Base-by-base conservation (phyloP, 2,113 vertebrate species). In the Dasypus novemcinctus region DNA sequence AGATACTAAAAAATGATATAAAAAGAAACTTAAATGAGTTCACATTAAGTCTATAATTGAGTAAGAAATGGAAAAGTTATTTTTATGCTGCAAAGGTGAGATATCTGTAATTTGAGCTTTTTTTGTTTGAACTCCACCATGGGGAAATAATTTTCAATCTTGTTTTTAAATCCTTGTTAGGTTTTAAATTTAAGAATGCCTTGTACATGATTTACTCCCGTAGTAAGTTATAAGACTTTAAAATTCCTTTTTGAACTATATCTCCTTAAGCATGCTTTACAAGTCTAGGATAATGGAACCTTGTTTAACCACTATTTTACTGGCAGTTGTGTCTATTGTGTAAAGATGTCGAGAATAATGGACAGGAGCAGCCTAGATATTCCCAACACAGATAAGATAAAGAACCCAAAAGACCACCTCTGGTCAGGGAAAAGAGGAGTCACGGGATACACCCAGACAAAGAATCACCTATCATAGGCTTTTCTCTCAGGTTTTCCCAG, bases 121-220 rank as follows among this genome's bases (percentile, higher is more conserved):
- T 90, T 64, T 46, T 74, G 81, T 33, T 92, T 90, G 68, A 72
- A 88, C 5, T 96, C 27, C 29, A 38, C 36, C 71, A 33, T 31
- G 20, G 4, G 87, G 8, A 59, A 91, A 41, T 93, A 49, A 78
- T 69, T 66, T 88, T 79, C 2, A 33, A 1, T 29, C 52, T 92
- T 80, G 33, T 43, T 68, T 27, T 85, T 46, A 64, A 95, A 94
- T 15, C 10, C 0, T 87, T 71, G 2, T 57, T 71, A 52, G 18
- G 11, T 61, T 68, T 83, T 63, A n/a, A 78, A 63, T 64, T 93
- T 75, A 85, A 95, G 29, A 86, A 78, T 78, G 21, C 75, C 87
- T 1, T 64, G 75, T 61, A 80, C 90, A 83, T 92, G n/a, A 63
- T 87, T 92, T 31, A 66, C 33, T 90, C 20, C 76, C 9, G 31